These are phyloP conservation scores for Pseudolaguvia tuberculata DNA, from an alignment of 2,113 vertebrate genomes.

Conservation along the genomic window DNA sequence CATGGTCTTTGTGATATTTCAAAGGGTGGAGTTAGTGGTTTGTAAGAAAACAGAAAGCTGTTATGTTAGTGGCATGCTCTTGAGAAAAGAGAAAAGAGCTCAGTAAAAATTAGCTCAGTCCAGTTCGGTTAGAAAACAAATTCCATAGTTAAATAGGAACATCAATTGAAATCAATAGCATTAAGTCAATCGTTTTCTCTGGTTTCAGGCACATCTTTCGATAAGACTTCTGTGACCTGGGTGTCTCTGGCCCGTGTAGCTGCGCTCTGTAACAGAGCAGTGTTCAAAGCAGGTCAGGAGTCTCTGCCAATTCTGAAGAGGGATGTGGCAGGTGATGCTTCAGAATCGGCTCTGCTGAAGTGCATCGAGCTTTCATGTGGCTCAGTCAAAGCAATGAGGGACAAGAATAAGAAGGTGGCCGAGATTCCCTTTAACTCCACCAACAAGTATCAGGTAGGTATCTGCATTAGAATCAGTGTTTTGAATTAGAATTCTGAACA, in stretches of 20 bases:
- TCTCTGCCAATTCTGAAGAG: slow-evolving; percentile 82
- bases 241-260: slow-evolving; percentile 79
- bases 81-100: too few species aligned
- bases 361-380: slow-evolving; percentile 87
- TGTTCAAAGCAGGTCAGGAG: slow-evolving; percentile 86
- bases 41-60: background rate
- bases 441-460: slow-evolving; percentile 74
- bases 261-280: slow-evolving; percentile 81
- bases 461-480: background rate
- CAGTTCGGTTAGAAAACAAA: too few species aligned
- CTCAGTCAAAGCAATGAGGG: slow-evolving; percentile 77
- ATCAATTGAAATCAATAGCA: background rate
- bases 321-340: slow-evolving; percentile 81
- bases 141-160: background rate
- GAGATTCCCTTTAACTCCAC: slow-evolving; percentile 89
- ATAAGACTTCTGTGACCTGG: slow-evolving; percentile 86
- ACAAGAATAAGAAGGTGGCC: slow-evolving; percentile 85
- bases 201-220: slow-evolving; percentile 77
- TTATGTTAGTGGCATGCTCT: background rate
- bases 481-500: background rate
- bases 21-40: background rate
- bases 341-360: slow-evolving; percentile 84
- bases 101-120: too few species aligned
- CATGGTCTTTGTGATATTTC: background rate
- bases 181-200: background rate